Evolutionary conservation across 1,140 invertebrate genomes (phyloP).

Genomic region (Orussus abietinus): DNA sequence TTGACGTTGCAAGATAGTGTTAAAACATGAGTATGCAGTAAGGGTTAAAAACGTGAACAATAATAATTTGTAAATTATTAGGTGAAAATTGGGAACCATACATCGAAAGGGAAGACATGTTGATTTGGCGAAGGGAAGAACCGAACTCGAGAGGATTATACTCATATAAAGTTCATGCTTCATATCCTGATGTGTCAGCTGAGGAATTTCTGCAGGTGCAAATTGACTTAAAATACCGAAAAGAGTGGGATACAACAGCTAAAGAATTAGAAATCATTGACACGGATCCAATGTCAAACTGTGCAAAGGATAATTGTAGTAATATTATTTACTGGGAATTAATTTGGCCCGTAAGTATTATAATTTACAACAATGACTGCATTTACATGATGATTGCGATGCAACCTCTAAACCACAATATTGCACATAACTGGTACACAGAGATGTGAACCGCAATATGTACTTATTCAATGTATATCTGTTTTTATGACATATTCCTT

Average conservation of each 20-base stretch:
- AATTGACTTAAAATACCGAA: slow-evolving; percentile 73
- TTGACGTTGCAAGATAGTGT: too few relatives aligned
- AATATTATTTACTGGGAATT: slow-evolving; percentile 87
- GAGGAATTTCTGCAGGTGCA: slow-evolving; percentile 79
- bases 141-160: slow-evolving; percentile 62
- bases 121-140: slow-evolving; percentile 76
- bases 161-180: slow-evolving; percentile 83
- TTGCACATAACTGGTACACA: too few relatives aligned
- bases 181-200: slow-evolving; percentile 72
- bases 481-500: too few relatives aligned
- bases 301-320: slow-evolving; percentile 49
- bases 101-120: slow-evolving; percentile 72
- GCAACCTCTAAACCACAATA: too few relatives aligned
- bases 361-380: too few relatives aligned
- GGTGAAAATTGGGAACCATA: slow-evolving; percentile 71
- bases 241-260: slow-evolving; percentile 77
- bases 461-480: too few relatives aligned
- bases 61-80: too few relatives aligned
- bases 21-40: too few relatives aligned
- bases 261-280: slow-evolving; percentile 66
- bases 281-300: slow-evolving; percentile 54
- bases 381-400: too few relatives aligned
- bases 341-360: slow-evolving; percentile 72
- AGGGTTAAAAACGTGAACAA: too few relatives aligned
- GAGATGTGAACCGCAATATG: too few relatives aligned